Evolutionary conservation across 2,888 invertebrate genomes (phyloP).

Genomic region (Odontothrips loti): DNA sequence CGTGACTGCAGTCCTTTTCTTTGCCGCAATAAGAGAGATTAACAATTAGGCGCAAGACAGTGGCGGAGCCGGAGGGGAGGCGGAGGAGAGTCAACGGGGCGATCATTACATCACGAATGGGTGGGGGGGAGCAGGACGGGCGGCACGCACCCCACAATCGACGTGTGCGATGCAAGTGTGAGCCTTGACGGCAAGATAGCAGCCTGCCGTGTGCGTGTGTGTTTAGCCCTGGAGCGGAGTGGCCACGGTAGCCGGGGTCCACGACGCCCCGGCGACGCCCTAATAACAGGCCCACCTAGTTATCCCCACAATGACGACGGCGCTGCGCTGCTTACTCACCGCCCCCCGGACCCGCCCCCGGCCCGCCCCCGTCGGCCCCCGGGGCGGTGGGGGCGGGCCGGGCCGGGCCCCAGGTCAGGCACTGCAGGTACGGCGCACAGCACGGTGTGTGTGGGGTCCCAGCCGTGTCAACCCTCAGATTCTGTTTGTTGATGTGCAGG

Average conservation of each 20-base stretch:
- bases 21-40: too few species aligned
- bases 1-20: too few species aligned
- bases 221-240: background rate
- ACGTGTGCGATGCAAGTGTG: too few species aligned
- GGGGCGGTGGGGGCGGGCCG: background rate
- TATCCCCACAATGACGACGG: background rate
- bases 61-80: too few species aligned
- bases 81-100: too few species aligned
- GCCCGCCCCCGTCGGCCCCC: background rate
- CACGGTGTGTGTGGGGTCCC: background rate
- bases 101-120: too few species aligned
- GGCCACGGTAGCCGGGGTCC: background rate
- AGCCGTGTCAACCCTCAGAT: background rate
- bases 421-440: background rate
- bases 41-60: too few species aligned
- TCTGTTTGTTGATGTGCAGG: background rate
- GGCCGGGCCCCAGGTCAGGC: background rate
- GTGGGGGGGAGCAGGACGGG: too few species aligned
- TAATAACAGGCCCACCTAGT: conserved; percentile 15
- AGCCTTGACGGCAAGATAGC: too few species aligned
- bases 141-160: too few species aligned
- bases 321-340: conserved; percentile 15
- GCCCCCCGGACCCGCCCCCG: background rate
- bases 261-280: background rate
- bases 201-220: too few species aligned